Evolutionary conservation across 1,140 invertebrate genomes (phyloP).

Genomic region (Penaeus japonicus): DNA sequence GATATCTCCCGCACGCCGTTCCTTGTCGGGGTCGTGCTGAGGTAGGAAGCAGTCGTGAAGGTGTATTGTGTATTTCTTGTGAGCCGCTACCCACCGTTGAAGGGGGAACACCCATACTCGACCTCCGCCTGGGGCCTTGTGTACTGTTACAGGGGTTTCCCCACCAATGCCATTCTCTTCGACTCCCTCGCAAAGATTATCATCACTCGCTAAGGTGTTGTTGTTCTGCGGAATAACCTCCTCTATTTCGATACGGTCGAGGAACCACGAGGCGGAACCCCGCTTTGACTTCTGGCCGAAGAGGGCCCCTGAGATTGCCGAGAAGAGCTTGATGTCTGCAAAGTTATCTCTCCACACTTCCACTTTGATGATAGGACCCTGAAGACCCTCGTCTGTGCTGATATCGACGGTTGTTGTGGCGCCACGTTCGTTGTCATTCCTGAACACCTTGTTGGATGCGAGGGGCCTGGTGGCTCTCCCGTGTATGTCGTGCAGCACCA

Average conservation of each 20-base stretch:
- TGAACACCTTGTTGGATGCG: constrained; percentile 61
- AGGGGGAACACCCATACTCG: constrained; percentile 64
- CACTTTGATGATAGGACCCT: constrained; percentile 52
- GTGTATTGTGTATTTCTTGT: constrained; percentile 64
- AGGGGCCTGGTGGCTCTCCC: constrained; percentile 59
- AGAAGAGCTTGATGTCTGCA: constrained; percentile 4
- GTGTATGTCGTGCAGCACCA: constrained; percentile 61
- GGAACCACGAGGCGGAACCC: constrained; percentile 58
- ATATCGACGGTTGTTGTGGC: constrained; percentile 59
- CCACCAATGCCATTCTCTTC: no score
- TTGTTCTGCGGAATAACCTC: constrained; percentile 19
- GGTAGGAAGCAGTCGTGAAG: constrained; percentile 66
- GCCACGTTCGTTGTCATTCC: constrained; percentile 63
- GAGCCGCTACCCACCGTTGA: constrained; percentile 65
- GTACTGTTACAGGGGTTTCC: background rate
- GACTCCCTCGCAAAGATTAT: no score
- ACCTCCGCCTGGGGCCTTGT: background rate
- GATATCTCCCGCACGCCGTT: constrained; percentile 64
- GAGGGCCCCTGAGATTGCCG: background rate
- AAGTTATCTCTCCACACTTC: constrained; percentile 59
- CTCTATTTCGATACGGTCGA: constrained; percentile 60
- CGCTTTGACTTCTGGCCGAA: constrained; percentile 45
- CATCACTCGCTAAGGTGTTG: background rate
- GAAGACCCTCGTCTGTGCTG: background rate
- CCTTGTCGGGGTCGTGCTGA: constrained; percentile 63